Conservation (phyloP, 2,888 invertebrate genomes). For the Amphiduros pacificus region DNA sequence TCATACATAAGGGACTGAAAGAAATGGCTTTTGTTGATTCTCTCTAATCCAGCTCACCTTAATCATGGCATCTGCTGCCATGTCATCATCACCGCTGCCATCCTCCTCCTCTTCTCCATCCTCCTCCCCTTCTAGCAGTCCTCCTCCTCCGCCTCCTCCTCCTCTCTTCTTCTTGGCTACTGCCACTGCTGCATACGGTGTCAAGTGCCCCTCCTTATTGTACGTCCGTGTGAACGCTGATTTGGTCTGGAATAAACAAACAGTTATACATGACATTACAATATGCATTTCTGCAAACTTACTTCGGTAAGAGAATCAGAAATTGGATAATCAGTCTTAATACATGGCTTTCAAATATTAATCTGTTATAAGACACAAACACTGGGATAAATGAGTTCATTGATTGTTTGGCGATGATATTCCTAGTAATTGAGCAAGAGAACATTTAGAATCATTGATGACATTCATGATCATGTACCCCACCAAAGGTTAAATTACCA, state of each 20-base stretch:
- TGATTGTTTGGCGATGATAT: no score
- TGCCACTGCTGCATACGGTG: slow-evolving; percentile 75
- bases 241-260: slow-evolving; percentile 63
- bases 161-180: slow-evolving; percentile 63
- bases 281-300: background rate
- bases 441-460: no score
- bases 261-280: background rate
- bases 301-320: background rate
- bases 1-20: background rate
- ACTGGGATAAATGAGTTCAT: no score
- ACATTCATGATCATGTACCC: no score
- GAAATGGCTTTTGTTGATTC: background rate
- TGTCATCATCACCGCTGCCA: slow-evolving; percentile 29
- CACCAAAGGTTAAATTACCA: no score
- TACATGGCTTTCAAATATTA: no score
- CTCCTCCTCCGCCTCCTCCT: slow-evolving; percentile 59
- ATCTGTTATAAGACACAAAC: no score
- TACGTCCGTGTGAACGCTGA: slow-evolving; percentile 89
- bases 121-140: slow-evolving; percentile 35
- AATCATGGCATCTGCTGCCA: slow-evolving; percentile 30
- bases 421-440: no score
- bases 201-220: slow-evolving; percentile 79
- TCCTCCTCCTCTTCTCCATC: slow-evolving; percentile 54
- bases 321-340: no score
- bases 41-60: slow-evolving; percentile 17